A percentile compares a stretch with the other conserved stretches of the same genome.
Evolutionary conservation across 2,113 vertebrate species (phyloP).

Genomic region (Ictalurus punctatus): DNA sequence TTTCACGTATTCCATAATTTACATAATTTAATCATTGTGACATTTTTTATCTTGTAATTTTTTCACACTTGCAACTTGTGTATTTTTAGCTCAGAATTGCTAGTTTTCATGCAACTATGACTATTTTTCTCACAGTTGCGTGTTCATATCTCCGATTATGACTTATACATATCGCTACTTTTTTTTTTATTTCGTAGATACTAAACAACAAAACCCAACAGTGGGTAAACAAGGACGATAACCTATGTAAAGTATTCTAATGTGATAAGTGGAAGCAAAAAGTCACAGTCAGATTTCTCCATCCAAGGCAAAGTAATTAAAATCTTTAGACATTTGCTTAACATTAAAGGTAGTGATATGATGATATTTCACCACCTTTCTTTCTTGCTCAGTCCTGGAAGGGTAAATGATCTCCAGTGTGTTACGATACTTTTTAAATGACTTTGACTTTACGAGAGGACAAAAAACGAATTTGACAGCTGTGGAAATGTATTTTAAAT

Average conservation of each 20-base stretch:
- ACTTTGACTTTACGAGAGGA: neutral
- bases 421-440: neutral
- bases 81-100: too few species aligned
- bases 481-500: neutral
- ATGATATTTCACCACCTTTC: constrained; percentile 22
- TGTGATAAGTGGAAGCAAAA: neutral
- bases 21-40: too few species aligned
- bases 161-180: too few species aligned
- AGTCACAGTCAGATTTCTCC: neutral
- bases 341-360: constrained; percentile 44
- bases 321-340: neutral
- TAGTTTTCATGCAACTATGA: too few species aligned
- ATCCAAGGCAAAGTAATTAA: neutral
- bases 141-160: too few species aligned
- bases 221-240: too few species aligned
- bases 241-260: neutral
- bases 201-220: too few species aligned
- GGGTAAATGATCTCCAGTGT: constrained; percentile 35
- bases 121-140: too few species aligned
- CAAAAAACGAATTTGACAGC: constrained; percentile 30
- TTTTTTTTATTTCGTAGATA: too few species aligned
- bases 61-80: too few species aligned
- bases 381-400: constrained; percentile 6
- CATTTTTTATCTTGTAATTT: too few species aligned
- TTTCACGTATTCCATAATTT: too few species aligned